Evolutionary conservation across 64 coral and sea anemone genomes (phyloP).

Genomic region (Platygyra sinensis): DNA sequence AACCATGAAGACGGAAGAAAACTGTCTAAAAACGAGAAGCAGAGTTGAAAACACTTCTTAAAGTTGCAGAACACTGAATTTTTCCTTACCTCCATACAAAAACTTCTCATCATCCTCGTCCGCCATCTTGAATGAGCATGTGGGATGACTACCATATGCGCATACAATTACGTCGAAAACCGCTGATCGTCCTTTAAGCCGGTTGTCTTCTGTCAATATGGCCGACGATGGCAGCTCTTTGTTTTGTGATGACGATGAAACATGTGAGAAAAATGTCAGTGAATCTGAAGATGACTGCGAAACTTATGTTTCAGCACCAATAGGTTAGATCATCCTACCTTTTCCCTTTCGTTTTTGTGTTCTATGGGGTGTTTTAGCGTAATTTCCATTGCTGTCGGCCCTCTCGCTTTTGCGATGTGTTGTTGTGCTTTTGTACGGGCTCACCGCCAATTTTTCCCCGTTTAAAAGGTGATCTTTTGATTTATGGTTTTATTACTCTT

Average conservation of each 20-base stretch:
- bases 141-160: background rate
- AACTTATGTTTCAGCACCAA: conserved; percentile 70
- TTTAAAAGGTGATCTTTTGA: background rate
- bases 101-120: conserved; percentile 72
- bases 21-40: no score
- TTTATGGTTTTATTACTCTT: conserved; percentile 7
- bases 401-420: background rate
- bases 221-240: conserved; percentile 7
- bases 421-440: conserved; percentile 1
- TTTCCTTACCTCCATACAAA: conserved; percentile 49
- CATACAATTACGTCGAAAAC: background rate
- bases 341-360: background rate
- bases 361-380: background rate
- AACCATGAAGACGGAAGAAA: background rate
- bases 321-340: conserved; percentile 36
- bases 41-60: background rate
- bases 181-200: conserved; percentile 1
- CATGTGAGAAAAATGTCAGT: conserved; percentile 52
- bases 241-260: conserved; percentile 39
- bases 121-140: conserved; percentile 75
- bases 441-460: background rate
- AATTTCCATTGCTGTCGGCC: conserved; percentile 12
- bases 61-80: background rate
- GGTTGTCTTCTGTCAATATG: conserved; percentile 37
- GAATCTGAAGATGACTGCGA: conserved; percentile 57